These are phyloP conservation scores for Melanophora roralis DNA, from an alignment of 2,888 invertebrate species.

Conservation along the genomic window DNA sequence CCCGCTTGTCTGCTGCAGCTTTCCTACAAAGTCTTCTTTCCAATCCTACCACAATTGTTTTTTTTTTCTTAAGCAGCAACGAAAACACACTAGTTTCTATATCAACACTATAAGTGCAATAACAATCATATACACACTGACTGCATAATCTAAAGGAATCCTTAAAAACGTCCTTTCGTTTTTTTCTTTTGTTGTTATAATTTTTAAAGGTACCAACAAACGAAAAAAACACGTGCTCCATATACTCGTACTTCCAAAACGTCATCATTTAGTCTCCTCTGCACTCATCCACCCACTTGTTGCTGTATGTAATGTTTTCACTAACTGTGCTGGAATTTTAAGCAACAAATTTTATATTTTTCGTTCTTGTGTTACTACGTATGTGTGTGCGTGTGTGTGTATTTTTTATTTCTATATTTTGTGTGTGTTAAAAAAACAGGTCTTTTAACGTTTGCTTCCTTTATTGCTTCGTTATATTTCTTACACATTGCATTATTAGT, in stretches of 20 bases:
- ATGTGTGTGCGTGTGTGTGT: neutral
- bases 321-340: slow-evolving; percentile 47
- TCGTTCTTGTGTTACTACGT: slow-evolving; percentile 15
- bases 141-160: slow-evolving; percentile 27
- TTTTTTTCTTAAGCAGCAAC: slow-evolving; percentile 46
- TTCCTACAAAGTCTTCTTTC: neutral
- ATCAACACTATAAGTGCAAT: neutral
- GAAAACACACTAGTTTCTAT: neutral
- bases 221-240: slow-evolving; percentile 58
- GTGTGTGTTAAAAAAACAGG: slow-evolving; percentile 37
- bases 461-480: slow-evolving; percentile 51
- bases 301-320: slow-evolving; percentile 37
- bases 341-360: slow-evolving; percentile 57
- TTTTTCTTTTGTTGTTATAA: slow-evolving; percentile 17
- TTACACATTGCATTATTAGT: slow-evolving; percentile 57
- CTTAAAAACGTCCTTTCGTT: slow-evolving; percentile 41
- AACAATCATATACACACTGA: slow-evolving; percentile 6
- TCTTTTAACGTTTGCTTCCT: slow-evolving; percentile 50
- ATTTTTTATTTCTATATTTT: slow-evolving; percentile 12
- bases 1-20: neutral
- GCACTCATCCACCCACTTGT: slow-evolving; percentile 62
- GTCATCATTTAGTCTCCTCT: neutral
- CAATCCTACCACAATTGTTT: slow-evolving; percentile 37
- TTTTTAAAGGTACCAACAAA: slow-evolving; percentile 33
- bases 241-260: slow-evolving; percentile 43